These are phyloP conservation scores for Bombus pascuorum DNA, from an alignment of 1,140 invertebrate species.

Conservation along the genomic window DNA sequence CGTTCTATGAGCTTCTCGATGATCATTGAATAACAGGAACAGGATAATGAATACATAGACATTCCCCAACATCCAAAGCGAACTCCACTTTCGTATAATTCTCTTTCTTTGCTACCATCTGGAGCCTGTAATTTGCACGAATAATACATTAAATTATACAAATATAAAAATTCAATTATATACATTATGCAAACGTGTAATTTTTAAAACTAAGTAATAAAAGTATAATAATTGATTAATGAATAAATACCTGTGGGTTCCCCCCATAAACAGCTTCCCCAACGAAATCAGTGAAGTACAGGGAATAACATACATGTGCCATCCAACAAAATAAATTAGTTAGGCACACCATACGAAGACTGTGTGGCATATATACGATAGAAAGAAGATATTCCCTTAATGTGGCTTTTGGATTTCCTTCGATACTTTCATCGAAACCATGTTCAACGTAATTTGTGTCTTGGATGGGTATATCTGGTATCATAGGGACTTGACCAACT, in stretches of 20 bases:
- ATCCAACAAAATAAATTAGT: constrained; percentile 99
- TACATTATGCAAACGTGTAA: no score
- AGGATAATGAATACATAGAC: constrained; percentile 97
- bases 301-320: constrained; percentile 97
- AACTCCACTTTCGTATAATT: constrained; percentile 94
- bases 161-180: not conserved
- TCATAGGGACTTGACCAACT: constrained; percentile 63
- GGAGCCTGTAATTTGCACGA: constrained; percentile 84
- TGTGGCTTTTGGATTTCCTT: constrained; percentile 81
- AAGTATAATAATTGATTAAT: not conserved
- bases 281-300: constrained; percentile 99
- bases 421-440: constrained; percentile 43
- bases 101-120: constrained; percentile 84
- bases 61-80: constrained; percentile 98
- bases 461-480: constrained; percentile 50
- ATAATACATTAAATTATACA: constrained; percentile 3
- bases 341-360: constrained; percentile 92
- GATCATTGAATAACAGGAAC: constrained; percentile 94
- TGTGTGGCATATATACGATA: constrained; percentile 94
- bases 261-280: constrained; percentile 97
- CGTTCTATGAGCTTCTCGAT: constrained; percentile 94
- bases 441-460: constrained; percentile 36
- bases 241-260: constrained; percentile 86
- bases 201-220: constrained; percentile 10
- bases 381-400: constrained; percentile 92